These are phyloP conservation scores for Siniperca knerii DNA, from an alignment of 2,113 vertebrate genomes.

Conservation along the genomic window DNA sequence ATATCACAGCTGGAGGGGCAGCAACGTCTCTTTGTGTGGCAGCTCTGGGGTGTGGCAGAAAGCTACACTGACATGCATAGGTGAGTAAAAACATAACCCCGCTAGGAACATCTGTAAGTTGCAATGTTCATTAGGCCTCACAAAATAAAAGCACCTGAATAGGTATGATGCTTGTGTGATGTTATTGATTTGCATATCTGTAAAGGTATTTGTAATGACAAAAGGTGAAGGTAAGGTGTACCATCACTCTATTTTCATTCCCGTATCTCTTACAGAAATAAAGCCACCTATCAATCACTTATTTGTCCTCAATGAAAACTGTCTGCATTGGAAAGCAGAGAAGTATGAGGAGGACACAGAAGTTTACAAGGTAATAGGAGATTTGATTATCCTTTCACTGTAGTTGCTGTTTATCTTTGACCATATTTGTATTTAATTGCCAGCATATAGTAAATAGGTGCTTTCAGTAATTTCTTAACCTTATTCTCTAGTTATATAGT, in stretches of 20 bases:
- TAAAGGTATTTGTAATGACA: neutral
- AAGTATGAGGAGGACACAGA: constrained; percentile 73
- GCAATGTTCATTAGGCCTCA: neutral
- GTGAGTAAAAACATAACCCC: constrained; percentile 60
- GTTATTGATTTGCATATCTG: neutral
- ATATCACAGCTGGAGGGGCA: constrained; percentile 80
- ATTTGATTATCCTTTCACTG: neutral
- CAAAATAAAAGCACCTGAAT: neutral
- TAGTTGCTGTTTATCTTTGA: neutral
- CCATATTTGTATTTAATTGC: no score
- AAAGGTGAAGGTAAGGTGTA: neutral
- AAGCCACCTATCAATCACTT: constrained; percentile 83
- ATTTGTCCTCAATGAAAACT: constrained; percentile 81
- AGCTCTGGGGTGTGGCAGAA: constrained; percentile 73
- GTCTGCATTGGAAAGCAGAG: constrained; percentile 88
- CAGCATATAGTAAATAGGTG: neutral
- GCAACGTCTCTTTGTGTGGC: constrained; percentile 75
- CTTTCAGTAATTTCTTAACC: neutral
- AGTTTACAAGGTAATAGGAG: constrained; percentile 76
- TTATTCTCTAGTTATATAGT: neutral
- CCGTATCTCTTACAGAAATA: constrained; percentile 63
- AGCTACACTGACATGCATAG: constrained; percentile 79
- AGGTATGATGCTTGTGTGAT: neutral
- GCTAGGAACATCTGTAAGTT: neutral
- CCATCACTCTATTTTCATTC: neutral